Evolutionary conservation across 2,797 vertebrate species (phyloP), one percentile per base, ranked within the genome.

Genomic region (Sebastes iracundus): DNA sequence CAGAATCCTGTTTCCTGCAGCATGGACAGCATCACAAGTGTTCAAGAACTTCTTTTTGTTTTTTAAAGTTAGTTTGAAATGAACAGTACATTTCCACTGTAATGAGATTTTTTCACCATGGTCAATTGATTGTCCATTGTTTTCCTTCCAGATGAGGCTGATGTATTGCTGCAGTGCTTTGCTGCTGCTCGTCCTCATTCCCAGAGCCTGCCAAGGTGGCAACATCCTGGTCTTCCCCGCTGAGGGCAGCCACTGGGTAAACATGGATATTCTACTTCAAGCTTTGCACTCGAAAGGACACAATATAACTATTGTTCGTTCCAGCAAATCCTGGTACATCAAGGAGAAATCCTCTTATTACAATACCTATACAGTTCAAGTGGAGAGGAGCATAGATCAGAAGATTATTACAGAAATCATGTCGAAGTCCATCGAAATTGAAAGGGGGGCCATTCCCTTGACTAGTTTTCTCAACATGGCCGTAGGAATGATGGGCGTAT

Each of bases 171-270:
- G 76, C 84, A 58, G 75, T 42, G 49, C 72, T 83, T 18, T 87
- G 69, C 81, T 93, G 70, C 79, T 92, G 42, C 66, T 88, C 7
- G 1, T 76, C n/a, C 23, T 90, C n/a, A 23, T 80, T 11, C 74
- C 79, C 32, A 68, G 4, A 59, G 22, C 6, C 18, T 93, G 76
- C 62, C 62, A 82, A n/a, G 81, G 85, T 38, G 87, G 89, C 2
- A 92, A 92, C 28, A 80, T 94, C 61, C 27, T 94, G 64, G 93
- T 93, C 2, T n/a, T 93, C 23, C 93, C 93, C 1, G 2, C 3
- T 5, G 91, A 94, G 6, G 93, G 92, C 13, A 93, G 92, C 75
- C 93, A 94, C 74, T 94, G 92, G 92, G 22, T 93, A n/a, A 93
- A 94, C 88, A 92, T 94, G 91, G 85, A 93, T 0, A n/a, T 93